Conservation (phyloP, 2,797 vertebrate species). For the Choloepus didactylus region DNA sequence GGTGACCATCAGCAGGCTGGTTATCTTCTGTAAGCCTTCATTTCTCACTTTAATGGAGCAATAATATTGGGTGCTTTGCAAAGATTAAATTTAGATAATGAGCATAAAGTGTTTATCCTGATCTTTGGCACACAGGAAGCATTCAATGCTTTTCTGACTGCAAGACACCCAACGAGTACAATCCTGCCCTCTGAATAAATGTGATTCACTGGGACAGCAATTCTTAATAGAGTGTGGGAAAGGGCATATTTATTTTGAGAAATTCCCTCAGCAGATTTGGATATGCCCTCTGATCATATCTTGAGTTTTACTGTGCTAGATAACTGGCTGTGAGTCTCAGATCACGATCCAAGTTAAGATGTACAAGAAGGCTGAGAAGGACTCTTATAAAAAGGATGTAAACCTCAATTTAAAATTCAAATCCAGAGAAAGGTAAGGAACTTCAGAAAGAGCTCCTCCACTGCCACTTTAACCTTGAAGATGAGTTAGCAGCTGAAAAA, state of each 20-base stretch:
- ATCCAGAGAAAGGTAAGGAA: background rate
- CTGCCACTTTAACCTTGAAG: background rate
- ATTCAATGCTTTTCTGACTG: background rate
- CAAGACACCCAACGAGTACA: background rate
- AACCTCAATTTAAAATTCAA: conserved; percentile 7
- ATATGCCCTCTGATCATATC: background rate
- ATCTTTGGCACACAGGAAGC: background rate
- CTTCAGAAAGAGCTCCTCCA: background rate
- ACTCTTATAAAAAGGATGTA: background rate
- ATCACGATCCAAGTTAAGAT: background rate
- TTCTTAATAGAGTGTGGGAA: background rate
- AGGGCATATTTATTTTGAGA: background rate
- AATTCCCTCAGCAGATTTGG: background rate
- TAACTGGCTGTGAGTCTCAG: background rate
- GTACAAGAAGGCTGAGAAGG: background rate
- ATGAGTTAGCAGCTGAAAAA: background rate
- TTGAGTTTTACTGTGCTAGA: background rate
- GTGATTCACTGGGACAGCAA: background rate
- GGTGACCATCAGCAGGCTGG: background rate
- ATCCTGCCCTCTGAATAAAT: background rate
- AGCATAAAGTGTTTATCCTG: background rate
- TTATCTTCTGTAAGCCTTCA: background rate
- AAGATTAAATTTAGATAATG: background rate
- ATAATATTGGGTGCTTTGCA: background rate
- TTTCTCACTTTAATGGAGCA: background rate